These are phyloP conservation scores for Somateria mollissima DNA, from an alignment of 2,797 vertebrate species.

Conservation along the genomic window DNA sequence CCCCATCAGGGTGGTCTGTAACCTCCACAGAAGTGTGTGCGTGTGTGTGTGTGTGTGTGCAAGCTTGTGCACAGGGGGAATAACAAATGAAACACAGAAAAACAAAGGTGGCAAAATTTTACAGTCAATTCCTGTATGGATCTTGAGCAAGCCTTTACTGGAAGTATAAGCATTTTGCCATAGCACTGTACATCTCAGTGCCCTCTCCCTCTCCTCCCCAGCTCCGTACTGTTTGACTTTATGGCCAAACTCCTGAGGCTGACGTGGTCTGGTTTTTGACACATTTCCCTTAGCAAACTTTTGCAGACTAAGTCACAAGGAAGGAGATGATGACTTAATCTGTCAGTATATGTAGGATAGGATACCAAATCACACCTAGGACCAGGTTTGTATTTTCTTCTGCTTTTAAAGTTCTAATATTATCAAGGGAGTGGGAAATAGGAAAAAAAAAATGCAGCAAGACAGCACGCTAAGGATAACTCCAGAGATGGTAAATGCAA, in stretches of 20 bases:
- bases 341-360: not conserved
- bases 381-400: not conserved
- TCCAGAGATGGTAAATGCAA: not conserved
- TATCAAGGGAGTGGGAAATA: not conserved
- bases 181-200: rapidly evolving
- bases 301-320: not conserved
- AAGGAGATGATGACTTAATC: not conserved
- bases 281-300: not conserved
- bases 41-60: no score
- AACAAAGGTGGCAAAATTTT: not conserved
- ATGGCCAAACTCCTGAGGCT: not conserved
- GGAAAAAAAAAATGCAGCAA: not conserved
- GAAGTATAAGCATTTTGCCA: not conserved
- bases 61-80: not conserved
- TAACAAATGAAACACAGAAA: not conserved
- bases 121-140: not conserved
- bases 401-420: not conserved
- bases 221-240: not conserved
- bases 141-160: not conserved
- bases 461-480: not conserved
- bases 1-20: not conserved
- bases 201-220: not conserved
- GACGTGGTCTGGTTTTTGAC: not conserved
- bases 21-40: not conserved
- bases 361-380: not conserved